Percentiles rank a stretch among this genome's conserved stretches.
Conservation (phyloP, 2,888 invertebrate genomes). For the Acleris sparsana region DNA sequence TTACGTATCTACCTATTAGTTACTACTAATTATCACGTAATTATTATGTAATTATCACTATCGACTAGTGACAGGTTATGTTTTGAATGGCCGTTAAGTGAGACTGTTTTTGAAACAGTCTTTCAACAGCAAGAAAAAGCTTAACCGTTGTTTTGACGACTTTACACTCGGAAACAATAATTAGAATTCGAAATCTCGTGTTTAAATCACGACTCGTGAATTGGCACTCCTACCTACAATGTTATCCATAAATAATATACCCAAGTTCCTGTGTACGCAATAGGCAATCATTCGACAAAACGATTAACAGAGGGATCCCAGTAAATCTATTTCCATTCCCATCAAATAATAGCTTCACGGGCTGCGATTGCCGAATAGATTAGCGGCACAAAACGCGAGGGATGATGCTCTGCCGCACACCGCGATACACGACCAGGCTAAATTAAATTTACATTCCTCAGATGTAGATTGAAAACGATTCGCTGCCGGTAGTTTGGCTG, state of each 20-base stretch:
- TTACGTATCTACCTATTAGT: too few relatives aligned
- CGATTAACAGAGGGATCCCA: slow-evolving; percentile 15
- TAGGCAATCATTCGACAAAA: slow-evolving; percentile 8
- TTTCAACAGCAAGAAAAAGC: too few relatives aligned
- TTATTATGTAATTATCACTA: too few relatives aligned
- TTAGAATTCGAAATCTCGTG: too few relatives aligned
- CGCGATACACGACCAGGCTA: slow-evolving; percentile 41
- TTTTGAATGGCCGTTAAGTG: too few relatives aligned
- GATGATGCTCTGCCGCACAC: slow-evolving; percentile 37
- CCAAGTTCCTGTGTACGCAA: neutral
- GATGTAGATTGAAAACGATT: slow-evolving; percentile 53
- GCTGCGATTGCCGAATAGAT: slow-evolving; percentile 36
- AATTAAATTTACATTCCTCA: slow-evolving; percentile 52
- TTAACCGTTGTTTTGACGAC: too few relatives aligned
- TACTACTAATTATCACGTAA: too few relatives aligned
- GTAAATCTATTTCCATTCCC: slow-evolving; percentile 27
- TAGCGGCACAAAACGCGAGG: slow-evolving; percentile 29
- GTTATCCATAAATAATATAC: neutral
- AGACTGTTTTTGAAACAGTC: too few relatives aligned
- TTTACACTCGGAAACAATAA: too few relatives aligned
- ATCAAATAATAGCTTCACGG: slow-evolving; percentile 24
- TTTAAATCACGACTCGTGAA: too few relatives aligned
- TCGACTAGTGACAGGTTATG: too few relatives aligned
- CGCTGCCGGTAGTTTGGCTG: slow-evolving; percentile 39
- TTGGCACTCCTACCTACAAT: neutral